Evolutionary conservation across 2,113 vertebrate genomes (phyloP).

Genomic region (Micronycteris hirsuta): DNA sequence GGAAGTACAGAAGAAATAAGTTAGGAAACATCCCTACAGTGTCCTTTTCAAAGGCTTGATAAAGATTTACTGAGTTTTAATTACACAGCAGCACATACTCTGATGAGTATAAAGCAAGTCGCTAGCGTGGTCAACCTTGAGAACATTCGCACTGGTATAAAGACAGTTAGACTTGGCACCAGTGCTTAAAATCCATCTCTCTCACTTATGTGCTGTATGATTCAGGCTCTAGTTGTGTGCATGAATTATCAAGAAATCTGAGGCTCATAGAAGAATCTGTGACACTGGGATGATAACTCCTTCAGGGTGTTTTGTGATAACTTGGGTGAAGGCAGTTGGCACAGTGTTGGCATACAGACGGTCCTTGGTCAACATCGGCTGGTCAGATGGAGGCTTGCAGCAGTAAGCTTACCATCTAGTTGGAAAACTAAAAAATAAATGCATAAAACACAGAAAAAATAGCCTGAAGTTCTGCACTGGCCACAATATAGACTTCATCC

Average conservation of each 20-base stretch:
- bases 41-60: constrained; percentile 51
- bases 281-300: neutral
- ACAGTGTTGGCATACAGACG: neutral
- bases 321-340: neutral
- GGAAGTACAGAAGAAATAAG: constrained; percentile 38
- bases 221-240: neutral
- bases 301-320: neutral
- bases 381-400: neutral
- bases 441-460: neutral
- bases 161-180: neutral
- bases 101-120: constrained; percentile 35
- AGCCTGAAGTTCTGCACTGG: neutral
- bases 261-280: neutral
- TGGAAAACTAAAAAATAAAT: neutral
- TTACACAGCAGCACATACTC: constrained; percentile 34
- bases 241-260: neutral
- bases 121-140: neutral
- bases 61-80: constrained; percentile 67
- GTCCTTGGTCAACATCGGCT: neutral
- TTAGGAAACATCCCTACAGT: constrained; percentile 33
- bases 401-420: neutral
- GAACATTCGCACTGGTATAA: neutral
- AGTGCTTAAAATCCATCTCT: neutral
- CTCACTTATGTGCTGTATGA: neutral
- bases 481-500: neutral